Evolutionary conservation across 2,888 invertebrate genomes (phyloP).

Genomic region (Drosophila mimica): DNA sequence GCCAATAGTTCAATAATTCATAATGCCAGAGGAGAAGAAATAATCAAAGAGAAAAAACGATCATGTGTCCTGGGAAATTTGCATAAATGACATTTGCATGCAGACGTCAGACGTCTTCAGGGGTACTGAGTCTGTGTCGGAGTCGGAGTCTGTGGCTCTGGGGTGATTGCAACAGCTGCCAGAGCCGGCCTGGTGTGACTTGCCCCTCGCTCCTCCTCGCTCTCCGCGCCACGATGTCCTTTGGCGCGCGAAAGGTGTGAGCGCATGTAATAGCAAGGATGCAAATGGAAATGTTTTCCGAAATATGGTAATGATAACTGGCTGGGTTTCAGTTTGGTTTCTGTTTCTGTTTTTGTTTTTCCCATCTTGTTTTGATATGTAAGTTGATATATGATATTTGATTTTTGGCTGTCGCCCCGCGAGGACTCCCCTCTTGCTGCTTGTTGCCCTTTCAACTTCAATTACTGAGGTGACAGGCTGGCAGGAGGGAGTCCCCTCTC

Average conservation of each 20-base stretch:
- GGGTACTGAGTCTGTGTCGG: constrained; percentile 16
- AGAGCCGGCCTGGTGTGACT: not conserved
- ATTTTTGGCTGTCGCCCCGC: constrained; percentile 59
- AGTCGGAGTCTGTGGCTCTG: constrained; percentile 13
- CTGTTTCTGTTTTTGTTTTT: constrained; percentile 63
- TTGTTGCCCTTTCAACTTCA: constrained; percentile 53
- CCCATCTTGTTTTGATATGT: constrained; percentile 72
- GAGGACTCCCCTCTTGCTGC: constrained; percentile 3
- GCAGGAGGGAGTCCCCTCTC: not conserved
- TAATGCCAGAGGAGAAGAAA: constrained; percentile 35
- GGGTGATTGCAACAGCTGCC: constrained; percentile 28
- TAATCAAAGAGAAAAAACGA: constrained; percentile 26
- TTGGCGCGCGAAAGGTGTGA: constrained; percentile 70
- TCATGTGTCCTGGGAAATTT: constrained; percentile 63
- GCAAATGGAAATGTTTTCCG: constrained; percentile 28
- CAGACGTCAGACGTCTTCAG: constrained; percentile 32
- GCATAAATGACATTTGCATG: constrained; percentile 73
- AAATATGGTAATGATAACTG: constrained; percentile 39
- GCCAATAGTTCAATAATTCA: constrained; percentile 77
- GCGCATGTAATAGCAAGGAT: constrained; percentile 63
- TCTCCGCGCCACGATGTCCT: constrained; percentile 15
- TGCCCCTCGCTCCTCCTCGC: constrained; percentile 15
- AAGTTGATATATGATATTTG: constrained; percentile 81
- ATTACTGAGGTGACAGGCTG: constrained; percentile 42
- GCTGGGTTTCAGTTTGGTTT: constrained; percentile 13